These are phyloP conservation scores for Manis crassicaudata DNA, from an alignment of 2,797 vertebrate genomes.

Conservation along the genomic window DNA sequence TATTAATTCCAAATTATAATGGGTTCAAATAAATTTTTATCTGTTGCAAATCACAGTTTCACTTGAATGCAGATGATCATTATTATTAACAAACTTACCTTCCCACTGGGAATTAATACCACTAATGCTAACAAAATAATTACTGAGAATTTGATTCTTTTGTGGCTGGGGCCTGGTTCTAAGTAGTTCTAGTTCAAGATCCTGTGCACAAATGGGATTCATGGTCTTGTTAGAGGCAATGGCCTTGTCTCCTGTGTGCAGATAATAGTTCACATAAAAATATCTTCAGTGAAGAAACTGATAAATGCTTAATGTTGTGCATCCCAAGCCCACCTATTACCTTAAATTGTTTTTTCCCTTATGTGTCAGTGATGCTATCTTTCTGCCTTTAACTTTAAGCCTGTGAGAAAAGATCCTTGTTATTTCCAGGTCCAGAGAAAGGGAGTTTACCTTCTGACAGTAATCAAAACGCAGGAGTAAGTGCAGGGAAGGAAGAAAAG, in stretches of 20 bases:
- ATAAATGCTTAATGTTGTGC: background rate
- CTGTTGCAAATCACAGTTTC: background rate
- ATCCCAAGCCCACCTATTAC: background rate
- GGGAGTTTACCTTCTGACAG: background rate
- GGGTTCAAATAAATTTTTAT: conserved; percentile 2
- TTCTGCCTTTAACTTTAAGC: conserved; percentile 33
- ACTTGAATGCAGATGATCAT: background rate
- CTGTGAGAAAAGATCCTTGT: background rate
- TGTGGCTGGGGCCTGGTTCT: background rate
- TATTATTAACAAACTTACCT: background rate
- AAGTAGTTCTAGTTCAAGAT: background rate
- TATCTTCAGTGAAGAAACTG: background rate
- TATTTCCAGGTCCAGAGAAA: background rate
- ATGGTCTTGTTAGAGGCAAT: background rate
- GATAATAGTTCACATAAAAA: background rate
- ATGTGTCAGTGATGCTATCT: background rate
- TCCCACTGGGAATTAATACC: background rate
- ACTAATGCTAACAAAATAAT: background rate
- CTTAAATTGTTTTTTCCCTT: background rate
- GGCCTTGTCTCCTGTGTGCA: background rate
- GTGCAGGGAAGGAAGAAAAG: background rate
- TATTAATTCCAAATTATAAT: conserved; percentile 23
- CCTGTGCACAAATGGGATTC: conserved; percentile 9
- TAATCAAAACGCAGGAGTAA: background rate
- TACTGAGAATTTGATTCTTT: background rate